These are phyloP conservation scores for Bujurquina vittata DNA, from an alignment of 2,113 vertebrate genomes.

Conservation along the genomic window DNA sequence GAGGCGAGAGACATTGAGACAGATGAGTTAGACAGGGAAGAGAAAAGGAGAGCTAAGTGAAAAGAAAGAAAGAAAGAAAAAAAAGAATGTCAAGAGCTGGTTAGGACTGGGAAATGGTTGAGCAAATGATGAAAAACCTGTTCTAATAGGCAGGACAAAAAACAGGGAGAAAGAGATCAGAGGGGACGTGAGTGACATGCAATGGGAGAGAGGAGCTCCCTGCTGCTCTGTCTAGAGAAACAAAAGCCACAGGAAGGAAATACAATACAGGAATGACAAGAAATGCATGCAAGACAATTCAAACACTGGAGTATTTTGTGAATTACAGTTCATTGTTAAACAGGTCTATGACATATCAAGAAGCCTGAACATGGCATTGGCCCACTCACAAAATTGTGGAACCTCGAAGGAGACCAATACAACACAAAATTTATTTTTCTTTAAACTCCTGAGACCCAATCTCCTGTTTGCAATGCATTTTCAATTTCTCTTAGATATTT, in stretches of 20 bases:
- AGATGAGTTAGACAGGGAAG: slow-evolving; percentile 1
- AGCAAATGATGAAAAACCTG: not conserved
- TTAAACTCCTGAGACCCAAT: too few relatives aligned
- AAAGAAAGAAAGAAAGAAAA: not conserved
- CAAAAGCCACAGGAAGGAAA: slow-evolving; percentile 70
- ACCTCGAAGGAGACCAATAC: not conserved
- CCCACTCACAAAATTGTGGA: not conserved
- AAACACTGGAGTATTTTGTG: not conserved
- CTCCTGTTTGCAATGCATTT: too few relatives aligned
- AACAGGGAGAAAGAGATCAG: slow-evolving; percentile 7
- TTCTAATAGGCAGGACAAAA: not conserved
- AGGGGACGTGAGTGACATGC: slow-evolving; percentile 15
- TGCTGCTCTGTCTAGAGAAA: slow-evolving; percentile 48
- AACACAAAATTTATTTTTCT: not conserved
- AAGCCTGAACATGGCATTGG: not conserved
- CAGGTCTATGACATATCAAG: not conserved
- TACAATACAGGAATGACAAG: slow-evolving; percentile 40
- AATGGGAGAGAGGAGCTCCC: slow-evolving; percentile 44
- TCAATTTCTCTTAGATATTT: too few relatives aligned
- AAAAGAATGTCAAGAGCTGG: not conserved
- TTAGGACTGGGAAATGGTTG: not conserved
- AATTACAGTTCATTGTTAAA: not conserved
- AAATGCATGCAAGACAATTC: slow-evolving; percentile 32
- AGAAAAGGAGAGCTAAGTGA: not conserved
- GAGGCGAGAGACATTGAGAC: slow-evolving; percentile 54